Evolutionary conservation across 2,797 vertebrate genomes (phyloP), one percentile per base, ranked within the genome.

Genomic region (Percopsis omiscomaycus): DNA sequence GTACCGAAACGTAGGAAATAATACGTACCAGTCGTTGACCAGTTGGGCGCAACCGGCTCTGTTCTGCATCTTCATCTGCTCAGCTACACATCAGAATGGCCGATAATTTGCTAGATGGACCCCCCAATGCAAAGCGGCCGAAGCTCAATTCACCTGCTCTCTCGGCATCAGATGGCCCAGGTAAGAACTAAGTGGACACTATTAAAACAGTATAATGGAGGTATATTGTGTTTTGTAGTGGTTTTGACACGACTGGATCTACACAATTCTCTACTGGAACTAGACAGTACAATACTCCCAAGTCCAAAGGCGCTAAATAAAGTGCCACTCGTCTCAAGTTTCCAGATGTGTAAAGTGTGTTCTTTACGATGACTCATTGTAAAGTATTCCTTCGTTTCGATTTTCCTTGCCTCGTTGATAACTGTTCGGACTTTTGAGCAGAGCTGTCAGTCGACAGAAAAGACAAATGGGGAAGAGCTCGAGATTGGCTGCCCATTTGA

Each of bases 61-160:
- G 68, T 66, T 71, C 80, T 73, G 37, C 69, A 70, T 66, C 76
- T 67, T 61, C 60, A 63, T 60, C 68, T 62, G 69, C 77, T 80
- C 65, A 77, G 60, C 58, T 64, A 51, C 56, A 30, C 55, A 83
- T 13, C 78, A 90, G 80, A 86, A 98, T 98, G 97, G 95, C 95
- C 91, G 97, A 98, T 87, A 98, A 98, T 93, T 91, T 98, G 88
- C 92, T 98, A 88, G 96, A 98, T 76, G 97, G 96, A 93, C 96
- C 96, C 89, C 94, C 96, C 79, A 95, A 92, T 88, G 93, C 96
- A 78, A 98, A 98, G 92, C 92, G 97, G 93, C 92, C 94, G 87
- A 98, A 98, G 92, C 93, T 98, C 70, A 95, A 94, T 91, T 97
- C 97, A 82, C 95, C 97, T 74, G 92, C 92, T 71, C 94, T 96